Evolutionary conservation across 2,797 vertebrate genomes (phyloP).

Genomic region (Spondyliosoma cantharus): DNA sequence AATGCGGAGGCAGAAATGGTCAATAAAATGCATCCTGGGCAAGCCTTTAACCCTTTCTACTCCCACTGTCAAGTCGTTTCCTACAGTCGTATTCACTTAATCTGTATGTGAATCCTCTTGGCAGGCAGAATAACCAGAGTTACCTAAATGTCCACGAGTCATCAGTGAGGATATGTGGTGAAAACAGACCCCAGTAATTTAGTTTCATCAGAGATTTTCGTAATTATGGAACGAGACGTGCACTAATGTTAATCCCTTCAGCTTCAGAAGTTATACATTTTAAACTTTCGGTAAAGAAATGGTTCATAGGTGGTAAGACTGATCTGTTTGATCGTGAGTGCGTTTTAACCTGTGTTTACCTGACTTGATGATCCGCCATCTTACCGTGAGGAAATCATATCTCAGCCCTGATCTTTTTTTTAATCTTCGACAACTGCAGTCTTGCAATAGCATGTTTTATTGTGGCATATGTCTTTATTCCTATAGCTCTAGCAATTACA

Average conservation of each 20-base stretch:
- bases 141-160: neutral
- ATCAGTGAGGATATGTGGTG: neutral
- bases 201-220: neutral
- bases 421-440: too few relatives aligned
- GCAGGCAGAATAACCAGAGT: neutral
- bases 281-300: neutral
- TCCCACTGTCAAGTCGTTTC: neutral
- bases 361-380: neutral
- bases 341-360: neutral
- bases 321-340: neutral
- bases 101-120: too few relatives aligned
- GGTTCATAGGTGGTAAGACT: neutral
- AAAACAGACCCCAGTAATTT: neutral
- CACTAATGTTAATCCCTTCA: too few relatives aligned
- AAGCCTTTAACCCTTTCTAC: slow-evolving; percentile 12
- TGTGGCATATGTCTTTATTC: neutral
- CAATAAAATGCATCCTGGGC: slow-evolving; percentile 24
- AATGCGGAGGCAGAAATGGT: slow-evolving; percentile 20
- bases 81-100: too few relatives aligned
- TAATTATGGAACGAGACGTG: neutral
- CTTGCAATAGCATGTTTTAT: neutral
- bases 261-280: too few relatives aligned
- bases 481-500: neutral
- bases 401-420: too few relatives aligned
- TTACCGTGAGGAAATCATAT: too few relatives aligned